These are phyloP conservation scores for Amphipoea lucens DNA, from an alignment of 2,888 invertebrate genomes.

Conservation along the genomic window DNA sequence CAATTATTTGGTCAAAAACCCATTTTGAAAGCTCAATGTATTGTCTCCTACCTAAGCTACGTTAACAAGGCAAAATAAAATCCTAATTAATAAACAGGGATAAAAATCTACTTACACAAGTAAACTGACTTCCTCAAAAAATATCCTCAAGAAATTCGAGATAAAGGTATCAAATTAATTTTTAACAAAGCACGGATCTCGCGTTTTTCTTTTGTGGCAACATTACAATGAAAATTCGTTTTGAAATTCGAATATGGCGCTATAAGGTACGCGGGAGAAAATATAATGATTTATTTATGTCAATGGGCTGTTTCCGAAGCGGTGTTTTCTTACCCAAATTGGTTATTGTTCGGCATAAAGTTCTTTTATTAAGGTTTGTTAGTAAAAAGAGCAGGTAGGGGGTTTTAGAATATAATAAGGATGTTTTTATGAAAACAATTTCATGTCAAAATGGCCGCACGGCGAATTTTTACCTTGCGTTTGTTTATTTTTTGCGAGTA, in stretches of 20 bases:
- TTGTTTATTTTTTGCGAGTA: conserved; percentile 56
- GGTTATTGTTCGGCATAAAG: conserved; percentile 89
- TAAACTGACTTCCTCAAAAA: conserved; percentile 65
- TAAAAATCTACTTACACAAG: conserved; percentile 51
- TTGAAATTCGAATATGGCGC: conserved; percentile 75
- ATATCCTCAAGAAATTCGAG: conserved; percentile 81
- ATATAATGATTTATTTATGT: conserved; percentile 90
- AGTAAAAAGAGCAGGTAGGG: conserved; percentile 86
- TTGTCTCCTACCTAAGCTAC: conserved; percentile 19
- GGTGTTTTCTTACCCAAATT: conserved; percentile 87
- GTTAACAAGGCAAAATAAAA: conserved; percentile 54
- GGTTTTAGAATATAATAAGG: conserved; percentile 82
- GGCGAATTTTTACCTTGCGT: conserved; percentile 11
- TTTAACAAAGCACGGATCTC: conserved; percentile 87
- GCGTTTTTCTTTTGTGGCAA: conserved; percentile 88
- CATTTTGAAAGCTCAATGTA: background rate
- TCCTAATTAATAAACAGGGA: conserved; percentile 61
- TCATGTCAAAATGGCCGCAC: conserved; percentile 36
- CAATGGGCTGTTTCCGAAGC: conserved; percentile 85
- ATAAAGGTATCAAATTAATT: conserved; percentile 89
- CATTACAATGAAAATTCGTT: conserved; percentile 88
- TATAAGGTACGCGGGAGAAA: conserved; percentile 75
- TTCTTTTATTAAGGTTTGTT: conserved; percentile 88
- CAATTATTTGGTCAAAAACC: conserved; percentile 2
- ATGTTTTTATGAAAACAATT: conserved; percentile 78